These are phyloP conservation scores for Bufo gargarizans DNA, from an alignment of 2,113 vertebrate species.

Conservation along the genomic window DNA sequence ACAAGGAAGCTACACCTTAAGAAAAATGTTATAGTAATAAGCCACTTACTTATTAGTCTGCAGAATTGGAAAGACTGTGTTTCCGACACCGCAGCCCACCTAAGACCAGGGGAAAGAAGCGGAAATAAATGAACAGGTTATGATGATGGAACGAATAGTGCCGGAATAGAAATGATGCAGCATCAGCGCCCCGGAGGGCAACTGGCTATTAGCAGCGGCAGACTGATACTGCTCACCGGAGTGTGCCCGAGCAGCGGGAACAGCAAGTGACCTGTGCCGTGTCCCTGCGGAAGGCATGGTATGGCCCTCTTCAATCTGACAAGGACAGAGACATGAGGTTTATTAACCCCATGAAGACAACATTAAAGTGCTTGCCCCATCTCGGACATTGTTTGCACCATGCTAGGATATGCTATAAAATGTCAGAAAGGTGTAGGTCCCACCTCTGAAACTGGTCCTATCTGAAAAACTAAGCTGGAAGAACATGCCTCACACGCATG, in stretches of 20 bases:
- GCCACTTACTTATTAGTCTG: slow-evolving; percentile 95
- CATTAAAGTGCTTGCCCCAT: background rate
- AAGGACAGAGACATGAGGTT: background rate
- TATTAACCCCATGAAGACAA: background rate
- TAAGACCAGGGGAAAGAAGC: slow-evolving; percentile 64
- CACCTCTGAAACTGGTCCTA: too few species aligned
- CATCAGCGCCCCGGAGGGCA: background rate
- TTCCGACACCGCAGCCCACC: slow-evolving; percentile 97
- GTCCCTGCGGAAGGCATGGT: background rate
- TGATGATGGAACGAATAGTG: background rate
- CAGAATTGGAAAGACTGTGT: slow-evolving; percentile 95
- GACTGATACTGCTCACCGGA: background rate
- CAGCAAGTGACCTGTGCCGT: background rate
- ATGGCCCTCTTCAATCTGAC: background rate
- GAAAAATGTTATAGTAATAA: background rate
- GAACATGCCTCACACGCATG: too few species aligned
- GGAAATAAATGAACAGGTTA: background rate
- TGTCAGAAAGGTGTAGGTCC: too few species aligned
- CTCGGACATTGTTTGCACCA: too few species aligned
- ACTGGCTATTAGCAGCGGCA: background rate
- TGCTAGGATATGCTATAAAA: too few species aligned
- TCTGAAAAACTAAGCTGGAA: too few species aligned
- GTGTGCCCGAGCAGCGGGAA: background rate
- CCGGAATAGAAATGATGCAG: background rate
- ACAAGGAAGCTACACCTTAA: background rate